These are phyloP conservation scores for Mycetomoellerius zeteki DNA, from an alignment of 1,140 invertebrate species.

Conservation along the genomic window DNA sequence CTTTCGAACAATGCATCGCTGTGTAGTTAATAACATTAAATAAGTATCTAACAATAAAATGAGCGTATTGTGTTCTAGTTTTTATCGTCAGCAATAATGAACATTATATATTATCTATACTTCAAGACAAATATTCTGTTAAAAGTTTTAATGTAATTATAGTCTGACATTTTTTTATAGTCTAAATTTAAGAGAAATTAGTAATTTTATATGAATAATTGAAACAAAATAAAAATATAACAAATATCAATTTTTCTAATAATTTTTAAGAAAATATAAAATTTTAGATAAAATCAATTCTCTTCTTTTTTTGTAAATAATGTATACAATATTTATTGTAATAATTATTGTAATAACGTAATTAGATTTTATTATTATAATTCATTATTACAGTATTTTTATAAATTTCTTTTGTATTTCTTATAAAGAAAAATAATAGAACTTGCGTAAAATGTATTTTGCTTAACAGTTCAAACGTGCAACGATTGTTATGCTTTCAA, in stretches of 20 bases:
- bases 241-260: not conserved
- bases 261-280: not conserved
- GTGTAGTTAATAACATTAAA: constrained; percentile 6
- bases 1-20: not conserved
- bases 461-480: not conserved
- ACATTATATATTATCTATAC: not conserved
- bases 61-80: too few species aligned
- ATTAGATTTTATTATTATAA: not conserved
- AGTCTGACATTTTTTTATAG: not conserved
- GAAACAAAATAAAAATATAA: not conserved
- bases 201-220: constrained; percentile 1
- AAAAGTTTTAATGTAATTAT: constrained; percentile 19
- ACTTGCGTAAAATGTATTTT: not conserved
- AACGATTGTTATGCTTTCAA: constrained; percentile 8
- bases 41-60: not conserved
- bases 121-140: constrained; percentile 1
- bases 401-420: constrained; percentile 6
- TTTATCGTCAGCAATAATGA: not conserved
- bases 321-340: too few species aligned
- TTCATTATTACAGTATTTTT: not conserved
- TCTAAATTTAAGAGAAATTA: not conserved
- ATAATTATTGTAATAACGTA: not conserved
- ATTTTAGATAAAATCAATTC: not conserved
- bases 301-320: not conserved
- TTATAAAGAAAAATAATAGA: not conserved